Evolutionary conservation across 2,113 vertebrate genomes (phyloP), one percentile per base, ranked within the genome.

Genomic region (Paralichthys olivaceus): DNA sequence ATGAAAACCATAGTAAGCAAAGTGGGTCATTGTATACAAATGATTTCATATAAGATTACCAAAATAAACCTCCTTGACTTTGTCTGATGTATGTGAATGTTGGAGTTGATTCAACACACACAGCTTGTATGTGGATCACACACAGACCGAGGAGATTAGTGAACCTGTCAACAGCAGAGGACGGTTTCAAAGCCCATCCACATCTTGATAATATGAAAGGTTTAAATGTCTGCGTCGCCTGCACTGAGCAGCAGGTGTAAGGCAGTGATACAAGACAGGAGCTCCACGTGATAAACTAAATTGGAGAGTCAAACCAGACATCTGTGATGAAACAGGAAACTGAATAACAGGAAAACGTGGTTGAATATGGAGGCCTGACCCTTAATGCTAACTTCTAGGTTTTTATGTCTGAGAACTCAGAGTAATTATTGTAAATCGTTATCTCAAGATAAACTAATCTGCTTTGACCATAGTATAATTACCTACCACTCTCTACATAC

Each of bases 121-220:
- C 20, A 59, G 19, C 17, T 57, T 29, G 15, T 29, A 64, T 57
- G 22, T 58, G 20, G 72, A 34, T 49, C 56, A 54, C 25, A 64
- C 15, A 65, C 22, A 43, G 34, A 61, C 14, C 15, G 34, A 37
- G 60, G 43, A n/a, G n/a, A n/a, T n/a, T n/a, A n/a, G 51, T 37
- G 55, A 72, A 22, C 23, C 20, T 37, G n/a, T 34, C 15, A 63
- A 29, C 71, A 32, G 20, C 26, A 59, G 53, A 61, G 26, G 17
- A 78, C 53, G 7, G n/a, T 51, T 40, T 60, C 26, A 60, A 60
- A 69, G 12, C 19, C 25, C 4, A 22, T 5, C 7, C 20, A 8
- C 4, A 20, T 68, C 29, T 72, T 56, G 20, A 15, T 26, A n/a
- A n/a, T 14, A 65, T 29, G 20, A 56, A 29, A 47, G n/a, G 45